phyloP scores from a whole-genome alignment of 2,888 invertebrate genomes.

The Tachina lurida region DNA sequence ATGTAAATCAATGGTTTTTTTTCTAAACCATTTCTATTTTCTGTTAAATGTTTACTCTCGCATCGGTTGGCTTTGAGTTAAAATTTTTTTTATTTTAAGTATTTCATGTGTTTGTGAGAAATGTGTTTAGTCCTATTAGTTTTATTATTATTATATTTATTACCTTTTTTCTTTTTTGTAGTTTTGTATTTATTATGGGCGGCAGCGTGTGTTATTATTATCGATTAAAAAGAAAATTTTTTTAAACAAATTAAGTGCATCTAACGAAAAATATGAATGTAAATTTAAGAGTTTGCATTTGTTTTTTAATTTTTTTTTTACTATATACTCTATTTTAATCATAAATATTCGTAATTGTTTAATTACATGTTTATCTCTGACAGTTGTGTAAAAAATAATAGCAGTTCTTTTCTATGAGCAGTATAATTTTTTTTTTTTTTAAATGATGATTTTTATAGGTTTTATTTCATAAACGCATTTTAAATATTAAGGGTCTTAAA shows the following conservation, averaged over 20 bases:
- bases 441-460: no score
- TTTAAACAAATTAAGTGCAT: slow-evolving; percentile 28
- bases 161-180: slow-evolving; percentile 9
- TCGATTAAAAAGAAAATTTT: slow-evolving; percentile 19
- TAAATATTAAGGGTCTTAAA: no score
- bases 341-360: slow-evolving; percentile 19
- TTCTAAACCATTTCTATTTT: no score
- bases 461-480: no score
- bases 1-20: no score
- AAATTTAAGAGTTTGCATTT: slow-evolving; percentile 13
- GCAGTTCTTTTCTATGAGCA: not conserved
- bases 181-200: slow-evolving; percentile 66
- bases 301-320: slow-evolving; percentile 8
- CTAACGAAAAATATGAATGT: slow-evolving; percentile 11
- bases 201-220: slow-evolving; percentile 69
- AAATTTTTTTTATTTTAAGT: not conserved
- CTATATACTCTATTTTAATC: not conserved
- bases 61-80: no score
- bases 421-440: no score
- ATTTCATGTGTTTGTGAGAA: not conserved
- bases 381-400: slow-evolving; percentile 29
- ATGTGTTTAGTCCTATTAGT: slow-evolving; percentile 12
- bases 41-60: no score
- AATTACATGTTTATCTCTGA: not conserved
- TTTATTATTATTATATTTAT: no score